These are phyloP conservation scores for Drosophila bipectinata DNA, from an alignment of 1,140 invertebrate species.

Conservation along the genomic window DNA sequence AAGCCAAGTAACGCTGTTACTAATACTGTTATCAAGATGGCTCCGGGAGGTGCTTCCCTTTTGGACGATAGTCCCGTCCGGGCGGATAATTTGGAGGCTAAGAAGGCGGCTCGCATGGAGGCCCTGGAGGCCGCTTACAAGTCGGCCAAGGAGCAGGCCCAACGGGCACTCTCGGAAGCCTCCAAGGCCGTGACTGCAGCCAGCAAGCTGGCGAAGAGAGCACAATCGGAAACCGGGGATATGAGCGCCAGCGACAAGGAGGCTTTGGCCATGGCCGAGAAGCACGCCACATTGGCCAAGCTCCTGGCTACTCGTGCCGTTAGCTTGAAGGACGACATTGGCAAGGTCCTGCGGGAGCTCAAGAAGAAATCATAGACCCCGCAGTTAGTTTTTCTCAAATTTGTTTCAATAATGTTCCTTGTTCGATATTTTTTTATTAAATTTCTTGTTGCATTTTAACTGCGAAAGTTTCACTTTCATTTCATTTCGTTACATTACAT, in stretches of 20 bases:
- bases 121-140: slow-evolving; percentile 27
- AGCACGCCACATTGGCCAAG: slow-evolving; percentile 57
- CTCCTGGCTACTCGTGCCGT: slow-evolving; percentile 48
- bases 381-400: slow-evolving; percentile 8
- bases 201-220: slow-evolving; percentile 30
- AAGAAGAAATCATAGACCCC: slow-evolving; percentile 20
- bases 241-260: slow-evolving; percentile 12
- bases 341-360: slow-evolving; percentile 32
- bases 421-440: slow-evolving; percentile 57
- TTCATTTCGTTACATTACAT: slow-evolving; percentile 18
- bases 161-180: slow-evolving; percentile 44
- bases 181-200: slow-evolving; percentile 47
- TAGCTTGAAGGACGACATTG: slow-evolving; percentile 51
- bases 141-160: slow-evolving; percentile 33
- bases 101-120: slow-evolving; percentile 1
- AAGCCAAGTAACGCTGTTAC: slow-evolving; percentile 16
- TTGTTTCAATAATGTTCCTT: slow-evolving; percentile 11
- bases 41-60: slow-evolving; percentile 27
- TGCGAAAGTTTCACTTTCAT: slow-evolving; percentile 26
- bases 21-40: slow-evolving; percentile 38
- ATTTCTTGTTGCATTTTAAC: slow-evolving; percentile 56
- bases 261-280: slow-evolving; percentile 45
- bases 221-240: not conserved
- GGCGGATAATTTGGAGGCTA: slow-evolving; percentile 13
- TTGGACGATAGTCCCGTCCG: slow-evolving; percentile 37